phyloP scores from a whole-genome alignment of 2,888 invertebrate species.

The Timema cristinae region DNA sequence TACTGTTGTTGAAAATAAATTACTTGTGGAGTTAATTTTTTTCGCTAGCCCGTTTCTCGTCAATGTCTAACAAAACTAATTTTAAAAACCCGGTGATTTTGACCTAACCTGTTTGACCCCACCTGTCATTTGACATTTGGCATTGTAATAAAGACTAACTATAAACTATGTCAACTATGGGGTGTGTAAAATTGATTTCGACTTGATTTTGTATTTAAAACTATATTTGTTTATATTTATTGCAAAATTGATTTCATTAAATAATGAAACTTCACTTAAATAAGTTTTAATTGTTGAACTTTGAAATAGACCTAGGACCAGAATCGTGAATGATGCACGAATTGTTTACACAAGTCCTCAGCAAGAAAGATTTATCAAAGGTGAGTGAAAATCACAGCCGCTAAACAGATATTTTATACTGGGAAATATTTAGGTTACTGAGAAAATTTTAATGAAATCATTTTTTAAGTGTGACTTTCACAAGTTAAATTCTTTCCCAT shows the following conservation, averaged over 20 bases:
- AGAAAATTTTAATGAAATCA: conserved; percentile 12
- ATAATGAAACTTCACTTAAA: neutral
- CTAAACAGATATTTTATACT: neutral
- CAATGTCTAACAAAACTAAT: no score
- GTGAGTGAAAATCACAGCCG: conserved; percentile 35
- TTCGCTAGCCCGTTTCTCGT: no score
- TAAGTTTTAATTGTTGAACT: neutral
- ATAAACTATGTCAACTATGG: no score
- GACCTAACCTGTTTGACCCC: no score
- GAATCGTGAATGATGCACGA: conserved; percentile 71
- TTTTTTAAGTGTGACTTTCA: neutral
- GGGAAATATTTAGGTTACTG: neutral
- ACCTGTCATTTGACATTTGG: no score
- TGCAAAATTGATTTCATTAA: conserved; percentile 1
- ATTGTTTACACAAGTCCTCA: conserved; percentile 83
- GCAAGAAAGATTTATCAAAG: conserved; percentile 80
- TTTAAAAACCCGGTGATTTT: no score
- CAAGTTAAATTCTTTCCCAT: neutral
- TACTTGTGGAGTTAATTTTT: no score
- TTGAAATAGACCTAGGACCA: neutral
- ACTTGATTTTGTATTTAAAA: neutral
- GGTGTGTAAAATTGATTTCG: no score
- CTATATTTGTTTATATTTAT: neutral
- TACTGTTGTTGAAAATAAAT: no score
- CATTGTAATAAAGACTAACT: no score